phyloP scores from a whole-genome alignment of 1,140 invertebrate genomes.

The Bombyx mandarina region DNA sequence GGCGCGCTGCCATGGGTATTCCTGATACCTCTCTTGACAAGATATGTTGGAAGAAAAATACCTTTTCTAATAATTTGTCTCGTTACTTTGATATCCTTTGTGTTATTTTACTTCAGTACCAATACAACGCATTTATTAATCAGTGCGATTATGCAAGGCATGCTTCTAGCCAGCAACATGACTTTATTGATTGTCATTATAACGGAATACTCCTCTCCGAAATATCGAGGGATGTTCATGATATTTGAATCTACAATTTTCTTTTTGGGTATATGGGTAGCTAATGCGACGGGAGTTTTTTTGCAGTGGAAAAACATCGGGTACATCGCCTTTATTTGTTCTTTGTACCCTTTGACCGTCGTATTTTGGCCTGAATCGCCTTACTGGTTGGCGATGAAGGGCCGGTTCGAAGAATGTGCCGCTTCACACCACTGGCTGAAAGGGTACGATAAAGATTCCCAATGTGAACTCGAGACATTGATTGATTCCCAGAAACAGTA shows the following conservation, averaged over 20 bases:
- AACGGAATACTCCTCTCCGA: slow-evolving; percentile 24
- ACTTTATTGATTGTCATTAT: slow-evolving; percentile 18
- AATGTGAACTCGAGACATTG: slow-evolving; percentile 15
- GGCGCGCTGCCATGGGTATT: slow-evolving; percentile 19
- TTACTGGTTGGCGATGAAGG: slow-evolving; percentile 19
- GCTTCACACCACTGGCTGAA: slow-evolving; percentile 18
- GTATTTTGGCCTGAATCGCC: slow-evolving; percentile 18
- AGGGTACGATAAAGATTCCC: slow-evolving; percentile 14
- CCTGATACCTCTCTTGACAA: slow-evolving; percentile 16
- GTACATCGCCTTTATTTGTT: slow-evolving; percentile 13
- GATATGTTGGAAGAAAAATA: slow-evolving; percentile 22
- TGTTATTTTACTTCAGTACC: slow-evolving; percentile 24
- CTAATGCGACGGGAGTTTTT: slow-evolving; percentile 18
- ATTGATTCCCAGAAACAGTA: slow-evolving; percentile 16
- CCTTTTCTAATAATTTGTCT: slow-evolving; percentile 15
- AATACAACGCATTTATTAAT: slow-evolving; percentile 19
- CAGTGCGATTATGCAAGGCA: slow-evolving; percentile 21
- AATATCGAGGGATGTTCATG: slow-evolving; percentile 28
- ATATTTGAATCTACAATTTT: slow-evolving; percentile 26
- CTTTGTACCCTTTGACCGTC: slow-evolving; percentile 7
- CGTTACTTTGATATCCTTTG: slow-evolving; percentile 14
- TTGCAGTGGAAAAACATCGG: slow-evolving; percentile 17
- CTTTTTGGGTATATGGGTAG: slow-evolving; percentile 25
- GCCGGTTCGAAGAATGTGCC: slow-evolving; percentile 16
- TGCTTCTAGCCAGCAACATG: slow-evolving; percentile 10